Conservation (phyloP, 1,140 invertebrate genomes). For the Chymomyza costata region DNA sequence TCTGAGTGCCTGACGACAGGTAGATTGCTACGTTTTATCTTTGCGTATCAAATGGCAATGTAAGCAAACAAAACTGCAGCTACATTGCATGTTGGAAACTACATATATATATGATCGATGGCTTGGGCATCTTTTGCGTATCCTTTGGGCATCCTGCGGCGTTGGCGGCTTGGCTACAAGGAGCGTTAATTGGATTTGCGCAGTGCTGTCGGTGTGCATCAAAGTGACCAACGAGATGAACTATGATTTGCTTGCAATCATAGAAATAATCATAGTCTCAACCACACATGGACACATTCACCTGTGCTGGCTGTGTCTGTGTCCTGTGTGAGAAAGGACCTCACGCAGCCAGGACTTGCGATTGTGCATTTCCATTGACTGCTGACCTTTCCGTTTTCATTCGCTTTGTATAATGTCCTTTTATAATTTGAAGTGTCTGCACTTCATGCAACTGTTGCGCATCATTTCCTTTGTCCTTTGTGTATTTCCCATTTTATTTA, state of each 20-base stretch:
- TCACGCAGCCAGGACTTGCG: slow-evolving; percentile 43
- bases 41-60: slow-evolving; percentile 55
- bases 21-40: slow-evolving; percentile 28
- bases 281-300: slow-evolving; percentile 8
- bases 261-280: slow-evolving; percentile 36
- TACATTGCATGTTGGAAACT: too few species aligned
- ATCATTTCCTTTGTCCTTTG: slow-evolving; percentile 30
- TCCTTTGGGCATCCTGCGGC: slow-evolving; percentile 13
- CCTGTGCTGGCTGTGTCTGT: background rate
- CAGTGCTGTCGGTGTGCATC: slow-evolving; percentile 42
- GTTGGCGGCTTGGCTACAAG: slow-evolving; percentile 11
- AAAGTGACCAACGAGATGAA: slow-evolving; percentile 44
- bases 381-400: slow-evolving; percentile 48
- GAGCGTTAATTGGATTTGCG: slow-evolving; percentile 66
- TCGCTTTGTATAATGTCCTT: slow-evolving; percentile 51
- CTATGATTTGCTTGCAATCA: slow-evolving; percentile 40
- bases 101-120: slow-evolving; percentile 42
- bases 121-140: slow-evolving; percentile 15
- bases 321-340: slow-evolving; percentile 61
- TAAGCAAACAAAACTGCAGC: slow-evolving; percentile 39
- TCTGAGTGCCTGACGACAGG: slow-evolving; percentile 32
- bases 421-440: slow-evolving; percentile 65
- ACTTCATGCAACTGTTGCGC: slow-evolving; percentile 66
- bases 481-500: slow-evolving; percentile 17
- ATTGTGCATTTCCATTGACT: slow-evolving; percentile 13